phyloP scores from a whole-genome alignment of 2,888 invertebrate genomes.

The Hoplodrina ambigua region DNA sequence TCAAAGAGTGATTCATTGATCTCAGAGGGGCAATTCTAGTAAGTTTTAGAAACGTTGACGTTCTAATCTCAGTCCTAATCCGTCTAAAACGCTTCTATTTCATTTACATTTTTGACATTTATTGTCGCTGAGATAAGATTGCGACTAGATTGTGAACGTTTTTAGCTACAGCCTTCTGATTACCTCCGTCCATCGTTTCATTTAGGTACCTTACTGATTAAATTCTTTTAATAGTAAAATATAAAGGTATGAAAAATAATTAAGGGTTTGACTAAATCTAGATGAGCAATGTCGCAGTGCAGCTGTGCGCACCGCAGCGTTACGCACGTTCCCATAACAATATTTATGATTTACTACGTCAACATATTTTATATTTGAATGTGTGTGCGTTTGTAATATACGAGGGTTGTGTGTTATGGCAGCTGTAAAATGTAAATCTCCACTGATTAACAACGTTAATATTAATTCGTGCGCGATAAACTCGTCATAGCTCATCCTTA shows the following conservation, averaged over 20 bases:
- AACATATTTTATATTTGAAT: conserved; percentile 20
- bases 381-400: conserved; percentile 10
- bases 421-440: neutral
- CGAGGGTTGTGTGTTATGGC: conserved; percentile 17
- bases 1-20: neutral
- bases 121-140: no score
- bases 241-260: neutral
- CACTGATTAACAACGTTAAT: neutral
- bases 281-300: conserved; percentile 38
- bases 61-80: no score
- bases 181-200: no score
- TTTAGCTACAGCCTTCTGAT: no score
- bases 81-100: no score
- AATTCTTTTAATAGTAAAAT: no score
- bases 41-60: no score
- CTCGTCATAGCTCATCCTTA: neutral
- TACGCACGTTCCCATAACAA: conserved; percentile 6
- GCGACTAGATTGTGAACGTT: no score
- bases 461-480: neutral
- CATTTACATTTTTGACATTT: no score
- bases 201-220: no score
- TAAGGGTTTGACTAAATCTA: neutral
- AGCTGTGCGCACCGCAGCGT: conserved; percentile 25
- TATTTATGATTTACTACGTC: conserved; percentile 29
- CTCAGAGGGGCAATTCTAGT: no score